Conservation (phyloP, 1,140 invertebrate genomes). For the Nephila pilipes region DNA sequence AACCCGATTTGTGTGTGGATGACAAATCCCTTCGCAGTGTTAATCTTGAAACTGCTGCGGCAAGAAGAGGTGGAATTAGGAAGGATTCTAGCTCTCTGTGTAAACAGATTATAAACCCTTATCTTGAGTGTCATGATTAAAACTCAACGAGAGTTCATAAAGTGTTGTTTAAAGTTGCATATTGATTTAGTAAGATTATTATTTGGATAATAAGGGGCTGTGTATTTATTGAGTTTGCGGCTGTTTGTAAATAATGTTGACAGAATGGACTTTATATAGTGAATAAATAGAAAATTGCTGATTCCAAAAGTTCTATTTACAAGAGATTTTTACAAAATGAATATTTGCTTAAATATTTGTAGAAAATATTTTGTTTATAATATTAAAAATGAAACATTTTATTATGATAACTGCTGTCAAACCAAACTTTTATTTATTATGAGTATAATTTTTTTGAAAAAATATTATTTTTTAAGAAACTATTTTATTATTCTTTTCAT, state of each 20-base stretch:
- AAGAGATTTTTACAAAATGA: too few relatives aligned
- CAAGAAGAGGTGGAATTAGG: constrained; percentile 27
- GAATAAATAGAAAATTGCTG: neutral
- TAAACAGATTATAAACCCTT: constrained; percentile 64
- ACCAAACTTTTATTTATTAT: too few relatives aligned
- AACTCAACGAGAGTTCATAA: constrained; percentile 47
- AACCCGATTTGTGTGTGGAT: constrained; percentile 9
- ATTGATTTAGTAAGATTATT: constrained; percentile 59
- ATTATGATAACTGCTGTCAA: too few relatives aligned
- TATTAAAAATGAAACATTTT: too few relatives aligned
- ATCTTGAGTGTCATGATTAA: constrained; percentile 53
- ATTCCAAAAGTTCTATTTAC: too few relatives aligned
- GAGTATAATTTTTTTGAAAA: too few relatives aligned
- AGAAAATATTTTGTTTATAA: too few relatives aligned
- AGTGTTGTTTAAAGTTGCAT: constrained; percentile 53
- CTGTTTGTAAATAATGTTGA: neutral
- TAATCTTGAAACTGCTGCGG: constrained; percentile 36
- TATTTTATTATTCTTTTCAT: too few relatives aligned
- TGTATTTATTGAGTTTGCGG: neutral
- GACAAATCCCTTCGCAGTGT: constrained; percentile 47
- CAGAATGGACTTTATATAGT: neutral
- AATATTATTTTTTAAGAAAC: too few relatives aligned
- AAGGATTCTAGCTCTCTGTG: neutral
- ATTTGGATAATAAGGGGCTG: neutral
- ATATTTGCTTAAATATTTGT: too few relatives aligned